Conservation (phyloP, 2,888 invertebrate species). For the Pilophorus perplexus region DNA sequence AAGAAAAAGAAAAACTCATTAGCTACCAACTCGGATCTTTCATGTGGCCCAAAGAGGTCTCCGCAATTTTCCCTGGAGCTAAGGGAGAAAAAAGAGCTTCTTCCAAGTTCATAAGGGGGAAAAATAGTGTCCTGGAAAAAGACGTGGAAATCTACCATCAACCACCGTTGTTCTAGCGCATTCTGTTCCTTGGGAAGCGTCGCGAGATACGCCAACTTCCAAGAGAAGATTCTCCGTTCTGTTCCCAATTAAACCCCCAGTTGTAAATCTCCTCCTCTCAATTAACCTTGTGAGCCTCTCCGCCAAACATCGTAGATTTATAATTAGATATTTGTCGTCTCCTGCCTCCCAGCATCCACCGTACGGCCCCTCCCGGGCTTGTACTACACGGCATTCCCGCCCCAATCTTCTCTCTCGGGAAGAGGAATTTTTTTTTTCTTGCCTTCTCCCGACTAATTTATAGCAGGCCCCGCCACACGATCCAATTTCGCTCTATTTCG, state of each 20-base stretch:
- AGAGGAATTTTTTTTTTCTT: neutral
- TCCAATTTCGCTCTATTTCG: constrained; percentile 19
- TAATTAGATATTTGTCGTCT: constrained; percentile 39
- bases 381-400: neutral
- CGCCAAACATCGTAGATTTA: constrained; percentile 31
- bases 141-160: too few relatives aligned
- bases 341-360: neutral
- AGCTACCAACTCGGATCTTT: too few relatives aligned
- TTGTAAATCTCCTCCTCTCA: constrained; percentile 38
- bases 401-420: neutral
- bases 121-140: too few relatives aligned
- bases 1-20: too few relatives aligned
- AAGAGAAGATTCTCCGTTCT: constrained; percentile 4
- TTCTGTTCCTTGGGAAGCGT: too few relatives aligned
- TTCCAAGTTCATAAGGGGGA: too few relatives aligned
- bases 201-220: too few relatives aligned
- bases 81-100: too few relatives aligned
- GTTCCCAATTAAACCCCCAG: constrained; percentile 36
- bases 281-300: constrained; percentile 28
- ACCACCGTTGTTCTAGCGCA: too few relatives aligned
- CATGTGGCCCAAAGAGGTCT: too few relatives aligned
- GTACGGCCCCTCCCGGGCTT: neutral
- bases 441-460: constrained; percentile 21
- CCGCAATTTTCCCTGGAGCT: too few relatives aligned
- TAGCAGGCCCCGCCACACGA: neutral